phyloP scores from a whole-genome alignment of 1,140 invertebrate genomes.

The Mamestra configurata region DNA sequence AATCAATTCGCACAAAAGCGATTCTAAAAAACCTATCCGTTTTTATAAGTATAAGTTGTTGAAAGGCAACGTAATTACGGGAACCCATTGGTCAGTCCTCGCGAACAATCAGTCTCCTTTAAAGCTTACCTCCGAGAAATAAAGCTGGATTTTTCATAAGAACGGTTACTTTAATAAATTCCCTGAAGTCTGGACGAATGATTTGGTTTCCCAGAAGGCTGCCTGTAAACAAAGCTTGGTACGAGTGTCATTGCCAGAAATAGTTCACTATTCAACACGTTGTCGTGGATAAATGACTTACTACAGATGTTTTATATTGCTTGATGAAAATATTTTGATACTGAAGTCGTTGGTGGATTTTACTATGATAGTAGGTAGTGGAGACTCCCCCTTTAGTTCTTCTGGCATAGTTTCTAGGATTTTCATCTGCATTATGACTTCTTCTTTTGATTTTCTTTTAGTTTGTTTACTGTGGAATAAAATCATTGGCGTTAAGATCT shows the following conservation, averaged over 20 bases:
- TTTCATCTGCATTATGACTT: no score
- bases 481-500: no score
- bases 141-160: constrained; percentile 23
- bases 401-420: no score
- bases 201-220: not conserved
- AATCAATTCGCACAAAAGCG: not conserved
- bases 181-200: constrained; percentile 15
- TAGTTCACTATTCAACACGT: constrained; percentile 26
- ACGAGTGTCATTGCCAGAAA: constrained; percentile 38
- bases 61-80: not conserved
- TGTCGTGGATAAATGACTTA: not conserved
- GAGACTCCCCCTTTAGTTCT: not conserved
- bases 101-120: not conserved
- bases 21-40: not conserved
- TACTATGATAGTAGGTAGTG: not conserved
- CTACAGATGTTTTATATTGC: not conserved
- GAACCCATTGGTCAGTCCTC: not conserved
- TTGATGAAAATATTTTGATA: not conserved
- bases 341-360: not conserved
- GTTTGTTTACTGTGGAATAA: no score
- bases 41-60: not conserved
- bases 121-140: not conserved
- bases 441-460: no score
- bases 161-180: constrained; percentile 15
- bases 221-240: constrained; percentile 26